Percentiles rank a stretch among this genome's conserved stretches.
Conservation (phyloP, 2,888 invertebrate genomes). For the Mactromeris polynyma region DNA sequence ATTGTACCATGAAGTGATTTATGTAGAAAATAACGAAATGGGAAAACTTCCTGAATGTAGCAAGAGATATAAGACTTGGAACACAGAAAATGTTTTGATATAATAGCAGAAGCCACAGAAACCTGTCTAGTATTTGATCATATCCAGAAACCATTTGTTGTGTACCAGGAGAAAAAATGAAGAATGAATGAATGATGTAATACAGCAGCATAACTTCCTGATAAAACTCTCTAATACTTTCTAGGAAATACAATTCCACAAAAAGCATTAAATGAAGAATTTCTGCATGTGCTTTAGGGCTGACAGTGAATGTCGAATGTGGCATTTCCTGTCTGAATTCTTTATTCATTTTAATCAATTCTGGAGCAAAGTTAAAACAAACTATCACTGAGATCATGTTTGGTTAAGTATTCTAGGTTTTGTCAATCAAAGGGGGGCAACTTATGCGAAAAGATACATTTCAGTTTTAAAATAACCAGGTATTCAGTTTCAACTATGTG, state of each 20-base stretch:
- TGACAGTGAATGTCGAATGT: too few species aligned
- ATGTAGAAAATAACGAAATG: not conserved
- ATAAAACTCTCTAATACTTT: not conserved
- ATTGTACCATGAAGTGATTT: not conserved
- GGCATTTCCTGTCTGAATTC: too few species aligned
- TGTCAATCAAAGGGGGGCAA: too few species aligned
- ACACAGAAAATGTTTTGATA: not conserved
- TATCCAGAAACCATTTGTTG: not conserved
- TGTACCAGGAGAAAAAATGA: not conserved
- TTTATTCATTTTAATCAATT: too few species aligned
- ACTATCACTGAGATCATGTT: too few species aligned
- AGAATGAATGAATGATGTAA: not conserved
- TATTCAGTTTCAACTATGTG: too few species aligned
- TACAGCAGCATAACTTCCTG: not conserved
- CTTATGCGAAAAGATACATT: too few species aligned
- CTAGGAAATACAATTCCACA: not conserved
- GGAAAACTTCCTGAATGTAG: not conserved
- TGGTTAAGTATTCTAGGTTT: too few species aligned
- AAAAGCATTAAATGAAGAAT: not conserved
- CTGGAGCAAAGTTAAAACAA: too few species aligned
- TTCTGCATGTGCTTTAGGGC: too few species aligned
- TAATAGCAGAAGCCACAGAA: not conserved
- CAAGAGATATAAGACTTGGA: not conserved
- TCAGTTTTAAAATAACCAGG: too few species aligned
- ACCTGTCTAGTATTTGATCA: not conserved